A percentile compares a stretch with the other conserved stretches of the same genome.
These are phyloP conservation scores for Ephestia elutella DNA, from an alignment of 1,140 invertebrate genomes.

Conservation along the genomic window DNA sequence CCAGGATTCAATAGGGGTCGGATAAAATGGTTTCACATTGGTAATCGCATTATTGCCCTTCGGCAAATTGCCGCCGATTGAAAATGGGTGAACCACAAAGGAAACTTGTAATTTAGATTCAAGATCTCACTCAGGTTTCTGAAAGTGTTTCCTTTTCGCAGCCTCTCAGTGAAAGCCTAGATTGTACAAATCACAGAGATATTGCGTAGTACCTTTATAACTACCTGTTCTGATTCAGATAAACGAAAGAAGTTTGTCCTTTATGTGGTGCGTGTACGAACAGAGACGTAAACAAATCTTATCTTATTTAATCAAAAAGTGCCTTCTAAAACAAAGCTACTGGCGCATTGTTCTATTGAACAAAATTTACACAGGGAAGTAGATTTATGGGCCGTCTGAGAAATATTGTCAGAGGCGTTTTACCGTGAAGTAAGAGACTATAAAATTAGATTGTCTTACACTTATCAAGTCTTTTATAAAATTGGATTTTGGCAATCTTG, in stretches of 20 bases:
- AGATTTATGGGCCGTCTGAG: neutral
- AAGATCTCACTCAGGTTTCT: neutral
- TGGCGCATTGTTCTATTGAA: neutral
- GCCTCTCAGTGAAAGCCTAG: neutral
- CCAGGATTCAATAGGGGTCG: neutral
- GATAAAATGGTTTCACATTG: neutral
- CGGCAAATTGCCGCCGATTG: neutral
- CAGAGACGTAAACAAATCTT: no score
- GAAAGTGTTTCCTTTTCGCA: no score
- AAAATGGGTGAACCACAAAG: neutral
- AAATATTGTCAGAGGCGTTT: constrained; percentile 4
- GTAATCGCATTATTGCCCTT: constrained; percentile 2
- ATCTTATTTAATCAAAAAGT: no score
- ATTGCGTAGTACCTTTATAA: neutral
- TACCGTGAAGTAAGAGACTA: constrained; percentile 7
- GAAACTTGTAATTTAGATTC: neutral
- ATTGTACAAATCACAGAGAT: neutral
- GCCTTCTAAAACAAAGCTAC: no score
- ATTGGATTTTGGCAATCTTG: constrained; percentile 10
- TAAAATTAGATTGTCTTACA: constrained; percentile 11
- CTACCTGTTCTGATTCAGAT: no score
- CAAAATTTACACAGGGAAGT: neutral
- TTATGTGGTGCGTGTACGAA: no score
- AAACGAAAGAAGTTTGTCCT: no score
- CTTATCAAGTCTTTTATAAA: constrained; percentile 8